These are phyloP conservation scores for Andricus quercusramuli DNA, from an alignment of 2,888 invertebrate genomes.

Conservation along the genomic window DNA sequence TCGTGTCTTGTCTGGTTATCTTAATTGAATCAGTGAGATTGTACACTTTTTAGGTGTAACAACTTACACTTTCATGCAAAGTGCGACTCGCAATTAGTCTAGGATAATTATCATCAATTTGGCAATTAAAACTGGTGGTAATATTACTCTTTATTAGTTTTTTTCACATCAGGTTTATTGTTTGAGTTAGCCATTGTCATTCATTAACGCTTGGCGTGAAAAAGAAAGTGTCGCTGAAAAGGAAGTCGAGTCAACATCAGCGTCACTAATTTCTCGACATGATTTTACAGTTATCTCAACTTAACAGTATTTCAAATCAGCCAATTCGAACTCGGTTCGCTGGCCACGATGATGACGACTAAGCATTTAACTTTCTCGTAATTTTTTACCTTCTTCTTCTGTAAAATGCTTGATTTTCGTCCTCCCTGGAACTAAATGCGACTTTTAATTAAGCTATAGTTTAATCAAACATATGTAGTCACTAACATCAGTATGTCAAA, in stretches of 20 bases:
- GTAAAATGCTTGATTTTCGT: background rate
- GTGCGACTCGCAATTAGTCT: background rate
- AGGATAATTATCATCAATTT: conserved; percentile 6
- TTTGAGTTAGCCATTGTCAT: conserved; percentile 22
- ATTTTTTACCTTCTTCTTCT: conserved; percentile 20
- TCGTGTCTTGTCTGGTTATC: background rate
- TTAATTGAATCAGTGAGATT: background rate
- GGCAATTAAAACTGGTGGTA: conserved; percentile 18
- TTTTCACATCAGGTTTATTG: conserved; percentile 24
- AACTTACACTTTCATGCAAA: conserved; percentile 2
- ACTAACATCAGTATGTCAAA: background rate
- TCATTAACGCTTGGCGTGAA: conserved; percentile 7
- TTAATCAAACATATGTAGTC: too few species aligned
- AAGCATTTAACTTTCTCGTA: conserved; percentile 17
- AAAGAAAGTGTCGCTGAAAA: conserved; percentile 35
- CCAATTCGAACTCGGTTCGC: background rate
- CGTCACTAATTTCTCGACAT: conserved; percentile 44
- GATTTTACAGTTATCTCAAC: conserved; percentile 56
- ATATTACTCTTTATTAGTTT: conserved; percentile 13
- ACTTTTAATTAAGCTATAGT: background rate
- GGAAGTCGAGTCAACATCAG: conserved; percentile 22
- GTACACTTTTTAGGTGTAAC: background rate
- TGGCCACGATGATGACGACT: background rate
- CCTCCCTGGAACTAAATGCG: background rate
- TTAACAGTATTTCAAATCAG: conserved; percentile 51